Base-by-base conservation (phyloP, 1,140 invertebrate species). In the Drosophila tani region DNA sequence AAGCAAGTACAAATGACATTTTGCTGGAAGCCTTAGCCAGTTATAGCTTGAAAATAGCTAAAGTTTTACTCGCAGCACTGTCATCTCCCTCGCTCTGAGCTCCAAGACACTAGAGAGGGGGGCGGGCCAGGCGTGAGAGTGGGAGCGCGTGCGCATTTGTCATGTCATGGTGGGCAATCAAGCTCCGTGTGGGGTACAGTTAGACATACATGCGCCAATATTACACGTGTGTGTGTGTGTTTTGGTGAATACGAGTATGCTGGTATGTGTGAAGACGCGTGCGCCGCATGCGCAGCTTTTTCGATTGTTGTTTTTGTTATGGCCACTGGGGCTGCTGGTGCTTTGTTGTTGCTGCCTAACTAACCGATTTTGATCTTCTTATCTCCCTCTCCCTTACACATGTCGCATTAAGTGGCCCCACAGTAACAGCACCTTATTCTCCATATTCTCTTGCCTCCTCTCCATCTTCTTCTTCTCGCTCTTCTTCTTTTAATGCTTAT, bases 251-350 rank as follows among this genome's bases (percentile, higher is more conserved):
- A 40, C 58, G 32, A 35, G 74, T 50, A 40, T 43, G 7, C 19
- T 29, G 49, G 68, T 50, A 15, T 65, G 38, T 67, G 56, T 45
- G 58, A 43, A 57, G 75, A 79, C 81, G 81, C 81, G 81, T 86
- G 82, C 74, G 82, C 38, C 81, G 62, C 81, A 83, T 83, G 81
- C 82, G 82, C 82, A 81, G 67, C 71, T 64, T 51, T 85, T 58
- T 78, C 35, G 49, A 66, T 49, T 41, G 35, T 63, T 50, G 46
- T 56, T 55, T 71, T n/a, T 53, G 35, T 27, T 35, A 4, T 41
- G 55, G 45, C 35, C 35, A 15, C n/a, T 32, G 32, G 32, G 2
- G 29, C 17, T 14, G 27, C 8, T 51, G 9, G 2, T 24, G 24
- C 27, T 27, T 19, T 24, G 32, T 35, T 32, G 38, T 19, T 58